These are phyloP conservation scores for Channa maculata DNA, from an alignment of 2,113 vertebrate species.

Conservation along the genomic window DNA sequence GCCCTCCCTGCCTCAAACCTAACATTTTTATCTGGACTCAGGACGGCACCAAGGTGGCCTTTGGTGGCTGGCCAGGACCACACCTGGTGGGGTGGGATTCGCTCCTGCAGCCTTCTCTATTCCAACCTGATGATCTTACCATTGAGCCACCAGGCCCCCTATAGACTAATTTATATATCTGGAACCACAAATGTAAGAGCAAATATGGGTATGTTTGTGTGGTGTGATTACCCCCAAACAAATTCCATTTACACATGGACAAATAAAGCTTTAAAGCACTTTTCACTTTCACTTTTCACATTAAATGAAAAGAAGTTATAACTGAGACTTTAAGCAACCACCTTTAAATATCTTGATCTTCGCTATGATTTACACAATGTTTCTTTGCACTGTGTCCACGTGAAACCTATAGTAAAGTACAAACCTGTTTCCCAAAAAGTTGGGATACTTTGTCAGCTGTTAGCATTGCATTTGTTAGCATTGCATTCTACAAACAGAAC, in stretches of 20 bases:
- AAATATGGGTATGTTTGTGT: conserved; percentile 38
- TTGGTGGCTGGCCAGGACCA: no score
- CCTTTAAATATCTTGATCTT: conserved; percentile 5
- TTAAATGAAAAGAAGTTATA: conserved; percentile 9
- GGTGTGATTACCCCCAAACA: conserved; percentile 37
- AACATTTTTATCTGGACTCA: no score
- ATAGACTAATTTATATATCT: neutral
- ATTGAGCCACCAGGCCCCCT: no score
- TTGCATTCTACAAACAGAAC: no score
- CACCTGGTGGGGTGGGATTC: no score
- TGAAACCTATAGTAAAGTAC: neutral
- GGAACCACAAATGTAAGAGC: neutral
- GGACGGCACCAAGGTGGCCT: no score
- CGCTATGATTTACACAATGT: neutral
- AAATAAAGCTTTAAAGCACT: conserved; percentile 31
- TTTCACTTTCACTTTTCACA: conserved; percentile 6
- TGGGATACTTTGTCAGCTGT: no score
- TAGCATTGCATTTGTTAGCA: no score
- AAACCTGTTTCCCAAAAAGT: no score
- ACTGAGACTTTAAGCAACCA: conserved; percentile 1
- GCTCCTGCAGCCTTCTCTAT: no score
- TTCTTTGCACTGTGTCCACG: conserved; percentile 15
- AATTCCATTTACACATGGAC: conserved; percentile 33
- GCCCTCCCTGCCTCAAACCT: no score
- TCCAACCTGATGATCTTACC: no score